phyloP scores from a whole-genome alignment of 2,113 vertebrate species.

The Megalops atlanticus region DNA sequence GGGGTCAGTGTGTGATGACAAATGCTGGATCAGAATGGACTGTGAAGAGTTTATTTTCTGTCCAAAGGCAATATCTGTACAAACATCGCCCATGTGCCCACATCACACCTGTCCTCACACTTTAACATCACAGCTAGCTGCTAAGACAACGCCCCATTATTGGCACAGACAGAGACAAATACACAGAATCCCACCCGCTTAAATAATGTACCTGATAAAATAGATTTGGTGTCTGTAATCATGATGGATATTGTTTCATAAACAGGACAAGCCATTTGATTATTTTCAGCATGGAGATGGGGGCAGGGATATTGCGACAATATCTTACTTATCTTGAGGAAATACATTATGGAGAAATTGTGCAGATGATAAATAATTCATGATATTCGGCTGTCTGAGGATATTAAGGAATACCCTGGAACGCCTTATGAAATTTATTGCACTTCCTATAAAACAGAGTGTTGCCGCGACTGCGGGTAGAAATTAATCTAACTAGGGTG shows the following conservation, averaged over 20 bases:
- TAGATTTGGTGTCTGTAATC: conserved; percentile 65
- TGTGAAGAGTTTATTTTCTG: background rate
- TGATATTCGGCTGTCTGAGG: conserved; percentile 57
- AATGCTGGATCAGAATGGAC: too few species aligned
- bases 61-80: background rate
- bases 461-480: conserved; percentile 46
- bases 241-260: conserved; percentile 74
- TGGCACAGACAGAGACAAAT: background rate
- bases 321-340: conserved; percentile 66
- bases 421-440: conserved; percentile 50
- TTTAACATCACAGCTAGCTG: background rate
- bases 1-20: too few species aligned
- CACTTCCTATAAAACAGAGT: conserved; percentile 46
- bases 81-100: background rate
- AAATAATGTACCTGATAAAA: conserved; percentile 62
- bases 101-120: background rate
- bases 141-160: conserved; percentile 48
- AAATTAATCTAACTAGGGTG: conserved; percentile 47
- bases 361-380: conserved; percentile 67
- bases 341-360: conserved; percentile 66
- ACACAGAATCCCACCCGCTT: conserved; percentile 45
- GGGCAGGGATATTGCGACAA: conserved; percentile 56
- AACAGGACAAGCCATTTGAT: conserved; percentile 63
- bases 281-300: conserved; percentile 55
- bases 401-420: conserved; percentile 58